Evolutionary conservation across 2,113 vertebrate genomes (phyloP).

Genomic region (Syngnathoides biaculeatus): DNA sequence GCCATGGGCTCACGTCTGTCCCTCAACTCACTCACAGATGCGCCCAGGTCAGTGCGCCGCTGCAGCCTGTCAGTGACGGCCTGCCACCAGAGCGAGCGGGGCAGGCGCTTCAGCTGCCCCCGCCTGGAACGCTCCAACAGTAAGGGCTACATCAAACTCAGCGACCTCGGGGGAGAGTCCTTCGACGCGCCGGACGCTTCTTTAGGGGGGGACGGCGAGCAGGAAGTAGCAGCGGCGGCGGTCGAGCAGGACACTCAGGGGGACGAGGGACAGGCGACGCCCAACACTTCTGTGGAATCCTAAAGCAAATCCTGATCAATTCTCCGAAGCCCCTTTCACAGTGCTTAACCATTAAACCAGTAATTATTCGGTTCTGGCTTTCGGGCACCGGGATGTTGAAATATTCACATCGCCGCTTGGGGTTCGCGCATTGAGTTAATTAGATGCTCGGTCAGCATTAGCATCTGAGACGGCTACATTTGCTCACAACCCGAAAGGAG

Average conservation of each 20-base stretch:
- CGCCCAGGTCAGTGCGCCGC: slow-evolving; percentile 64
- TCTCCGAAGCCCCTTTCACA: not conserved
- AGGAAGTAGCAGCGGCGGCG: slow-evolving; percentile 56
- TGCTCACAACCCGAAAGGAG: not conserved
- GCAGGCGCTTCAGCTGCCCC: slow-evolving; percentile 81
- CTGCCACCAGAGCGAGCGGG: slow-evolving; percentile 57
- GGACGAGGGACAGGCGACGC: slow-evolving; percentile 43
- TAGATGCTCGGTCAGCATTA: not conserved
- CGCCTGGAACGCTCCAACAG: slow-evolving; percentile 80
- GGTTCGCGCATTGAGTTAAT: not conserved
- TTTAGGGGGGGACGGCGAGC: slow-evolving; percentile 45
- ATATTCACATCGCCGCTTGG: not conserved
- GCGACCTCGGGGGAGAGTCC: slow-evolving; percentile 82
- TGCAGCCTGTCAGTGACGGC: slow-evolving; percentile 62
- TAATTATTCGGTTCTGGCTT: slow-evolving; percentile 4
- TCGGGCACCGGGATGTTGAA: not conserved
- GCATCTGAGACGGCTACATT: not conserved
- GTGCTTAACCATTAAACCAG: not conserved
- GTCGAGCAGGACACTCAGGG: slow-evolving; percentile 45
- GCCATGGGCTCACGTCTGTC: slow-evolving; percentile 69
- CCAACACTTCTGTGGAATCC: slow-evolving; percentile 43
- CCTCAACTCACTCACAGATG: slow-evolving; percentile 69
- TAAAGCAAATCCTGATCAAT: slow-evolving; percentile 23
- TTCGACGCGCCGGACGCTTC: slow-evolving; percentile 73
- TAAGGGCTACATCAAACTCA: slow-evolving; percentile 90